Percentiles rank a stretch among this genome's conserved stretches.
Conservation (phyloP, 2,797 vertebrate species). For the Danio jaintianensis region DNA sequence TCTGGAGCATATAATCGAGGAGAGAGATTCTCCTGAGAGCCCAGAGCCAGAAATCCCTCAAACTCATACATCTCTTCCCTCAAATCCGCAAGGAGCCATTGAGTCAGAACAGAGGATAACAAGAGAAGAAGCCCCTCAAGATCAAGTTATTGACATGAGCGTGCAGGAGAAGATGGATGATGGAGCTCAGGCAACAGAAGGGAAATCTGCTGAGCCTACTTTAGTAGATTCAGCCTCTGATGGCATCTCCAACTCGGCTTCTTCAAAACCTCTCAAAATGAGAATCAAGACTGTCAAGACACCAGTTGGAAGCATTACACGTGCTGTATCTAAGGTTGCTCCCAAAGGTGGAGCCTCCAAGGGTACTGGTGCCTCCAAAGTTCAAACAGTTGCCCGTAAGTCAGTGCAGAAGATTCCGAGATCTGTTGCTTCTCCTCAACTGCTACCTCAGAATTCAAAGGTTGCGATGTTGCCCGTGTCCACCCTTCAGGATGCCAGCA, state of each 20-base stretch:
- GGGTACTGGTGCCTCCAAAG: constrained; percentile 65
- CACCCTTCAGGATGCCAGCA: constrained; percentile 84
- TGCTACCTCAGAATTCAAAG: constrained; percentile 61
- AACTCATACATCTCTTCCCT: constrained; percentile 48
- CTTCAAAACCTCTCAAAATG: constrained; percentile 84
- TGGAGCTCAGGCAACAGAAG: constrained; percentile 18
- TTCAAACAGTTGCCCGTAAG: constrained; percentile 62
- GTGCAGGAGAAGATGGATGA: constrained; percentile 53
- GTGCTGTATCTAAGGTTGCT: constrained; percentile 82
- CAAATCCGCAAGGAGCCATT: constrained; percentile 64
- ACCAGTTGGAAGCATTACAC: constrained; percentile 83
- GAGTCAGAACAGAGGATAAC: constrained; percentile 48
- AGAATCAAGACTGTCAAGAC: constrained; percentile 92
- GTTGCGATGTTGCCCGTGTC: constrained; percentile 75
- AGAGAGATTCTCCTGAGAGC: constrained; percentile 83
- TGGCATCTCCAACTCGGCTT: neutral
- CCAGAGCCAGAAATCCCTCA: constrained; percentile 78
- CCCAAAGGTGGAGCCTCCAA: constrained; percentile 70
- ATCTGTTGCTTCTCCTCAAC: constrained; percentile 59
- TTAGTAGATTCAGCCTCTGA: neutral
- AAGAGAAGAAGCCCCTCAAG: constrained; percentile 67
- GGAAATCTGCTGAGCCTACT: constrained; percentile 9
- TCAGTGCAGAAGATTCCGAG: constrained; percentile 67
- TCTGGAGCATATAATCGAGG: constrained; percentile 82
- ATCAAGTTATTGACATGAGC: constrained; percentile 68